Conservation (phyloP, 2,797 vertebrate genomes). For the Linurgus olivaceus region DNA sequence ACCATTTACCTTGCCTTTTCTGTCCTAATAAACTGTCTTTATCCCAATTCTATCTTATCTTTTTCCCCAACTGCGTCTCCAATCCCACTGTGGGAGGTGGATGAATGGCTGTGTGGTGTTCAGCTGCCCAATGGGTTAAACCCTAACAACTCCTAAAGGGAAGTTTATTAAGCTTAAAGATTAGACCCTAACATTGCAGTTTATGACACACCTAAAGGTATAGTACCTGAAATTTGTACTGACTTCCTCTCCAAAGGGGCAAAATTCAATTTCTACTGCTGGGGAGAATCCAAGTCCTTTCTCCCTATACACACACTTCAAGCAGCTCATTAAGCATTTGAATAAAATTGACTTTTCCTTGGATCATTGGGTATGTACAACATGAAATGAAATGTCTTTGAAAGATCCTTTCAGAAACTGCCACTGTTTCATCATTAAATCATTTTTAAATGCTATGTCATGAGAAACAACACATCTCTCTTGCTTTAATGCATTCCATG, state of each 20-base stretch:
- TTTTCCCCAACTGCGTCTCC: not conserved
- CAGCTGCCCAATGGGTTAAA: not conserved
- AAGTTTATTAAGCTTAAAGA: not conserved
- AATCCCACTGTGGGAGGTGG: not conserved
- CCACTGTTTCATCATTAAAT: not conserved
- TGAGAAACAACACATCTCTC: not conserved
- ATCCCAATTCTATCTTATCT: not conserved
- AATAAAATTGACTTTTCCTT: slow-evolving; percentile 12
- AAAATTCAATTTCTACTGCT: not conserved
- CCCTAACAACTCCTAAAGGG: not conserved
- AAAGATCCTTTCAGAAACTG: not conserved
- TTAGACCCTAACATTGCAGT: not conserved
- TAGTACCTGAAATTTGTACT: not conserved
- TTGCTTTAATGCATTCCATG: not conserved
- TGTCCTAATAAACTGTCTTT: not conserved
- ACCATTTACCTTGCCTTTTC: not conserved
- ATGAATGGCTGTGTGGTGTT: not conserved
- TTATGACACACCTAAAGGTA: not conserved
- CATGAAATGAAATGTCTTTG: not conserved
- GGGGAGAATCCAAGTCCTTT: not conserved
- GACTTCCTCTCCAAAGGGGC: not conserved
- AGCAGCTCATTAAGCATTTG: not conserved
- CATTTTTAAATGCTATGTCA: not conserved
- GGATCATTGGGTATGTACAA: not conserved
- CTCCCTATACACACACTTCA: not conserved